These are phyloP conservation scores for Arge pagana DNA, from an alignment of 2,888 invertebrate species.

Conservation along the genomic window DNA sequence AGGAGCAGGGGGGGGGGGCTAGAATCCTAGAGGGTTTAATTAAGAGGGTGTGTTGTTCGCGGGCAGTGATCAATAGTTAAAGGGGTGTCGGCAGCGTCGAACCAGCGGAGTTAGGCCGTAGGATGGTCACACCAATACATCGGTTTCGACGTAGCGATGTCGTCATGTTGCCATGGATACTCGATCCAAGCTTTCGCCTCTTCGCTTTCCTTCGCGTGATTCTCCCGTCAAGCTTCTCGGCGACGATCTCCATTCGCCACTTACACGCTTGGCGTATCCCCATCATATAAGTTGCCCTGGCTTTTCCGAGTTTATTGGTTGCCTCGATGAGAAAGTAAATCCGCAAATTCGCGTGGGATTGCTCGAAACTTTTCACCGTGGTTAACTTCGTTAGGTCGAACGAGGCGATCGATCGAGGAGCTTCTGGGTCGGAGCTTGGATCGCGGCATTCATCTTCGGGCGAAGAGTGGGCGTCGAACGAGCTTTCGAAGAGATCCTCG, in stretches of 20 bases:
- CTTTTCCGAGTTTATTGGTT: too few species aligned
- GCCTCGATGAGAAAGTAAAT: too few species aligned
- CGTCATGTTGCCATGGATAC: constrained; percentile 43
- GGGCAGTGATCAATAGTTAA: constrained; percentile 46
- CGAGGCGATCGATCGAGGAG: constrained; percentile 7
- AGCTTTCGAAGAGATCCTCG: too few species aligned
- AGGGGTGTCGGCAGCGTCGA: constrained; percentile 9
- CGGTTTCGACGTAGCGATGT: constrained; percentile 38
- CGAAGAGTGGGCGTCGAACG: too few species aligned
- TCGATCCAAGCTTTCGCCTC: constrained; percentile 8
- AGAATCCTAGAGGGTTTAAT: constrained; percentile 47
- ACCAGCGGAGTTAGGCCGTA: constrained; percentile 12
- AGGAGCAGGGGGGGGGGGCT: constrained; percentile 28
- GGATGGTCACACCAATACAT: constrained; percentile 26
- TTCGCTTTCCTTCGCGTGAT: constrained; percentile 2
- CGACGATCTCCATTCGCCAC: constrained; percentile 5
- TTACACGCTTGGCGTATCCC: too few species aligned
- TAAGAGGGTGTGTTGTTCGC: constrained; percentile 46
- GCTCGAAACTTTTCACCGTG: too few species aligned
- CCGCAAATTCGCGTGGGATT: too few species aligned
- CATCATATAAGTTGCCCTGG: too few species aligned
- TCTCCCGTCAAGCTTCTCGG: background rate
- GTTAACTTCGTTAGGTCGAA: too few species aligned
- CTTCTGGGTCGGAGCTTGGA: constrained; percentile 10
- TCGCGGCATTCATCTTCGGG: too few species aligned